Base-by-base conservation (phyloP, 2,797 vertebrate genomes). In the Anguilla megastoma region DNA sequence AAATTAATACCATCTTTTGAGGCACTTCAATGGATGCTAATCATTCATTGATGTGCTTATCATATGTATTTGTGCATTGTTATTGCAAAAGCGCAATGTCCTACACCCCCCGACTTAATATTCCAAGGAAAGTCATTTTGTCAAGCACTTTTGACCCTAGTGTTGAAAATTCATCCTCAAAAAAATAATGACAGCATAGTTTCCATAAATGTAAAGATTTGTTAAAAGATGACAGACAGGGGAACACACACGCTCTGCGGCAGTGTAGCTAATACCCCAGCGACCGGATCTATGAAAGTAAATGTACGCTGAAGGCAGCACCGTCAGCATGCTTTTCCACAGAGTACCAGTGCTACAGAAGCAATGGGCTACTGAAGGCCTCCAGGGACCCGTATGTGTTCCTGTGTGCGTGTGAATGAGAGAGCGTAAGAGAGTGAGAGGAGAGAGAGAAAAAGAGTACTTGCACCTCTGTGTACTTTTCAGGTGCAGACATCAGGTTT, bases 211-310 rank as follows among this genome's bases (percentile, higher is more conserved):
- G 8, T 14, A 27, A 18, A 24, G 10, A 88, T 80, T 80, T 21
- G 33, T 54, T 85, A 58, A 71, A 21, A 63, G 52, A 80, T 85
- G 48, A 41, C 33, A 58, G 84, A 63, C 54, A 85, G 84, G 85
- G 48, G n/a, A 84, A 88, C 48, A 79, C 79, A 82, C 79, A 82
- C 27, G 24, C 30, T 71, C 48, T 18, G 48, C 41, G 33, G 12
- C 54, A 45, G 87, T 74, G 33, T 36, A 36, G 36, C 50, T 85
- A 85, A 85, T 33, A 21, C n/a, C 30, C 66, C 50, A 85, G 56
- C 41, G 84, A 33, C 71, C 50, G 36, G 66, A 54, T 85, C 50
- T 74, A 30, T 80, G 24, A 74, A 52, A 60, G 24, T 5, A 56
- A 85, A 85, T 85, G 52, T 2, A 56, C 12, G 30, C 83, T 54